phyloP scores from a whole-genome alignment of 2,888 invertebrate genomes.

The Campoplex capitator region DNA sequence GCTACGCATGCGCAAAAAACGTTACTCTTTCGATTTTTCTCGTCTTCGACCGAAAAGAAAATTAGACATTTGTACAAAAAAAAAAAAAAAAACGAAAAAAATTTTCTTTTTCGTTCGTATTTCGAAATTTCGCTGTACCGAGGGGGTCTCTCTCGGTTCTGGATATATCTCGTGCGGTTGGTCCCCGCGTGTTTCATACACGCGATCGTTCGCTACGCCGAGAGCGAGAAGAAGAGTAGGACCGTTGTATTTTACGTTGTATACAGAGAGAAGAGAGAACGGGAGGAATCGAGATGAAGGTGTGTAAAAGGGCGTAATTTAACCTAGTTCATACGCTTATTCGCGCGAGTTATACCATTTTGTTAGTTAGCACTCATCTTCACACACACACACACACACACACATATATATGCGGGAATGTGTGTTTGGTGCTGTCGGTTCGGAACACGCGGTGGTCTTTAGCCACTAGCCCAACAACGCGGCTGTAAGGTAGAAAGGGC shows the following conservation, averaged over 20 bases:
- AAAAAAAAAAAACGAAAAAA: neutral
- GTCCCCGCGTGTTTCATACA: constrained; percentile 61
- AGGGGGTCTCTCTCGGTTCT: constrained; percentile 28
- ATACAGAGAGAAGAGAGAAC: neutral
- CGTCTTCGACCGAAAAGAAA: neutral
- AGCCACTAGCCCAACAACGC: constrained; percentile 63
- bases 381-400: constrained; percentile 35
- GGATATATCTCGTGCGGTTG: constrained; percentile 48
- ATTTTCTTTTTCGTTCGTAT: neutral
- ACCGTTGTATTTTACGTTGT: neutral
- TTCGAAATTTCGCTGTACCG: constrained; percentile 10
- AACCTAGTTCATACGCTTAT: neutral
- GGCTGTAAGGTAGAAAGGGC: constrained; percentile 61
- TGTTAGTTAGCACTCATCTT: constrained; percentile 68
- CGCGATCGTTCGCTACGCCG: constrained; percentile 57
- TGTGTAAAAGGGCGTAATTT: constrained; percentile 26
- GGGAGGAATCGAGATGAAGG: neutral
- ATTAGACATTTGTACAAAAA: neutral
- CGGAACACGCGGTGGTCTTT: constrained; percentile 66
- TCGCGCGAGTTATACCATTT: constrained; percentile 67
- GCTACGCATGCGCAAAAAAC: neutral
- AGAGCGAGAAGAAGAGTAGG: constrained; percentile 55
- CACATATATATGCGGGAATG: constrained; percentile 17
- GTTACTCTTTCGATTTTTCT: neutral
- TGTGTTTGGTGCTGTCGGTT: constrained; percentile 63